Percentiles rank a stretch among this genome's conserved stretches.
Conservation (phyloP, 2,888 invertebrate species). For the Amphipyra tragopoginis region DNA sequence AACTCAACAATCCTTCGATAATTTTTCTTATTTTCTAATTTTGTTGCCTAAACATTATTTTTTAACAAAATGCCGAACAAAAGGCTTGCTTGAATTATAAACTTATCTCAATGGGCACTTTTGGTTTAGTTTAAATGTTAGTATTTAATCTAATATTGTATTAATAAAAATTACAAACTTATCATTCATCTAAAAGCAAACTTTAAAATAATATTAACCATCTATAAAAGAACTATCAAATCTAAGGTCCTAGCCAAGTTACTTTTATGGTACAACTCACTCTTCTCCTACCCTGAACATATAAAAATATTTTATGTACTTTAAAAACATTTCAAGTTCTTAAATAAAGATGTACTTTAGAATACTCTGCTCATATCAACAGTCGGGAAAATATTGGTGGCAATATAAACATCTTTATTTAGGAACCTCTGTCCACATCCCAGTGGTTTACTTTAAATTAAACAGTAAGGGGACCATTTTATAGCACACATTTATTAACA, state of each 20-base stretch:
- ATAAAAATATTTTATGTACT: constrained; percentile 89
- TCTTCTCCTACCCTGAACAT: constrained; percentile 84
- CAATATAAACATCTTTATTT: constrained; percentile 70
- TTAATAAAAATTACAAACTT: constrained; percentile 88
- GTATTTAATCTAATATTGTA: constrained; percentile 88
- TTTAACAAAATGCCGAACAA: constrained; percentile 86
- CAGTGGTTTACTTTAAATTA: constrained; percentile 74
- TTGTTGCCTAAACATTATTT: constrained; percentile 88
- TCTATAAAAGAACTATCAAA: constrained; percentile 88
- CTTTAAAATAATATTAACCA: constrained; percentile 86
- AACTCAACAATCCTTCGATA: constrained; percentile 87
- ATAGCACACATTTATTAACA: constrained; percentile 85
- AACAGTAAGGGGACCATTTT: constrained; percentile 76
- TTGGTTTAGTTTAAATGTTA: constrained; percentile 90
- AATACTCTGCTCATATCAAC: constrained; percentile 32
- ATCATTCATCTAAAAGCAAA: constrained; percentile 88
- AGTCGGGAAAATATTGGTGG: constrained; percentile 24
- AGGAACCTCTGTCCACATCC: constrained; percentile 68
- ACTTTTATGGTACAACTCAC: constrained; percentile 84
- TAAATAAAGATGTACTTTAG: constrained; percentile 70
- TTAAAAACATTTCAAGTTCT: constrained; percentile 76
- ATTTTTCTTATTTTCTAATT: constrained; percentile 87
- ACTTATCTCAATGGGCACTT: constrained; percentile 91
- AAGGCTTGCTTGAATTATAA: constrained; percentile 86
- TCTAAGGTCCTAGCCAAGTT: constrained; percentile 87